phyloP scores from a whole-genome alignment of 2,113 vertebrate genomes.

The Scomber colias region DNA sequence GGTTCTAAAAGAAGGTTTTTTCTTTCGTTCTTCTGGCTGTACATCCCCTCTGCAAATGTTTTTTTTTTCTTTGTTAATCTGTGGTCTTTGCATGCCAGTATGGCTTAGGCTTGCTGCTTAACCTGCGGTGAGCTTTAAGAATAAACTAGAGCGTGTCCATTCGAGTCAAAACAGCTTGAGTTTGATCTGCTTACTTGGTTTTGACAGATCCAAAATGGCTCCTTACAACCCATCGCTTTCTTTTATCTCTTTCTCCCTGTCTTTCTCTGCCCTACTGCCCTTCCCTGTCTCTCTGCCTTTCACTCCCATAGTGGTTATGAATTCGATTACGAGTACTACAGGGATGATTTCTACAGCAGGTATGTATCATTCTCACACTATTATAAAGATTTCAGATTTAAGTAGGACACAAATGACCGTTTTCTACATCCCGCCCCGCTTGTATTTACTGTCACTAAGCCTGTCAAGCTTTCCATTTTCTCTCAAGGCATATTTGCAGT shows the following conservation, averaged over 20 bases:
- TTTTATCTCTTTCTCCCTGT: conserved; percentile 17
- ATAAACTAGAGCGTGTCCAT: conserved; percentile 42
- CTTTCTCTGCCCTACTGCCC: conserved; percentile 49
- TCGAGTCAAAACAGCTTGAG: conserved; percentile 24
- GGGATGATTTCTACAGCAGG: conserved; percentile 99
- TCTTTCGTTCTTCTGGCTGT: conserved; percentile 11
- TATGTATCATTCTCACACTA: conserved; percentile 80
- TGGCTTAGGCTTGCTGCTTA: conserved; percentile 24
- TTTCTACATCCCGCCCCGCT: rapidly evolving
- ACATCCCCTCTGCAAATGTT: conserved; percentile 30
- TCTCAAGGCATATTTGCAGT: background rate
- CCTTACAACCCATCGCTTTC: background rate
- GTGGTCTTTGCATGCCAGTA: conserved; percentile 26
- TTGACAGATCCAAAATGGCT: conserved; percentile 58
- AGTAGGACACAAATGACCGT: background rate
- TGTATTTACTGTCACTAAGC: no score
- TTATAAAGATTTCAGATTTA: background rate
- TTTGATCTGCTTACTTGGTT: conserved; percentile 53
- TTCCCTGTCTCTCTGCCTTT: conserved; percentile 33
- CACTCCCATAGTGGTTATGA: conserved; percentile 90
- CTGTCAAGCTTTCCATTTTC: background rate
- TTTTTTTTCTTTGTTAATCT: conserved; percentile 12
- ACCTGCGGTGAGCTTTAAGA: conserved; percentile 47
- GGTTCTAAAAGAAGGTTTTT: conserved; percentile 26
- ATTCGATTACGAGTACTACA: conserved; percentile 99